These are phyloP conservation scores for Ptychodera flava DNA, from an alignment of 35 echinoderm and acorn worm genomes.

Conservation along the genomic window DNA sequence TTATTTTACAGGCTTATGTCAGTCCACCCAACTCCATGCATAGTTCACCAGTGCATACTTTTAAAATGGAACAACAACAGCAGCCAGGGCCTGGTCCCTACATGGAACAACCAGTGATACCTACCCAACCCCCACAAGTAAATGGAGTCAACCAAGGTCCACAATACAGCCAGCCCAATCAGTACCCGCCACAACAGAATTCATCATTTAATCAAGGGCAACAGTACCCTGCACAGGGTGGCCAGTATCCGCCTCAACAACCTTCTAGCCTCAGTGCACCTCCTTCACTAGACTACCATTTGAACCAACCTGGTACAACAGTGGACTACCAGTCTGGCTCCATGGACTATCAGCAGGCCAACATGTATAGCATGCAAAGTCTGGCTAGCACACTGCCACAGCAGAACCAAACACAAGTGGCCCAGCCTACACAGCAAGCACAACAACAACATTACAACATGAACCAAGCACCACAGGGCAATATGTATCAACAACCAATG, in stretches of 20 bases:
- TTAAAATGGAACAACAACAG: neutral
- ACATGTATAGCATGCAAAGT: slow-evolving; percentile 30
- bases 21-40: slow-evolving; percentile 43
- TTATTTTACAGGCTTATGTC: slow-evolving; percentile 19
- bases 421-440: neutral
- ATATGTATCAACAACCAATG: slow-evolving; percentile 47
- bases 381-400: slow-evolving; percentile 21
- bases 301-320: neutral
- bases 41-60: neutral
- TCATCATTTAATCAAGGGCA: slow-evolving; percentile 19
- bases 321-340: neutral
- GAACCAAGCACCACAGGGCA: slow-evolving; percentile 30
- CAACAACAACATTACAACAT: slow-evolving; percentile 18
- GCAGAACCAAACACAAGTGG: slow-evolving; percentile 1
- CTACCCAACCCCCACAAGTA: slow-evolving; percentile 18
- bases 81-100: slow-evolving; percentile 48
- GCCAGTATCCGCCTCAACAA: neutral
- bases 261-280: neutral
- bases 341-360: slow-evolving; percentile 4
- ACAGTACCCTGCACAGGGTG: neutral
- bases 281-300: neutral
- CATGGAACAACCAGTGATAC: slow-evolving; percentile 22
- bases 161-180: slow-evolving; percentile 22
- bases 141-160: slow-evolving; percentile 37
- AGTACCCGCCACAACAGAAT: slow-evolving; percentile 48